Evolutionary conservation across 2,888 invertebrate species (phyloP).

Genomic region (Embidobia sp.): DNA sequence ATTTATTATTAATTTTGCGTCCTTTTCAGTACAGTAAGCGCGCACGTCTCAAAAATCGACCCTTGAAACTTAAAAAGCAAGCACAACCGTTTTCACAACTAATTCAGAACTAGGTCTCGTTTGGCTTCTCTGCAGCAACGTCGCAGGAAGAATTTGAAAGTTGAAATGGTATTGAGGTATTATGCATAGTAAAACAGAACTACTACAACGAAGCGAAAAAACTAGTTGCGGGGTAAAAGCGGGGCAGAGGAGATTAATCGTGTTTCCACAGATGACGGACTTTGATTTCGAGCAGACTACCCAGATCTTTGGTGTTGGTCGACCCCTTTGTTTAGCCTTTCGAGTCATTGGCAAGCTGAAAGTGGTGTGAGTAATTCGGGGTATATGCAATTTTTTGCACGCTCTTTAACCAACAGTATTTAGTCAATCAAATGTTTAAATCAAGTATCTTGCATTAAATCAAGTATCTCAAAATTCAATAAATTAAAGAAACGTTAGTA

Average conservation of each 20-base stretch:
- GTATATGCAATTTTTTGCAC: too few relatives aligned
- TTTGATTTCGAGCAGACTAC: not conserved
- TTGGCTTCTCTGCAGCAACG: too few relatives aligned
- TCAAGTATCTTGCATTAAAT: too few relatives aligned
- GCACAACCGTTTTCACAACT: too few relatives aligned
- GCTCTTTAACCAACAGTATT: too few relatives aligned
- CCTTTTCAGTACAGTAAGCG: slow-evolving; percentile 17
- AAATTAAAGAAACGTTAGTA: too few relatives aligned
- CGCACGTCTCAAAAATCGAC: slow-evolving; percentile 3
- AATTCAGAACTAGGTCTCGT: too few relatives aligned
- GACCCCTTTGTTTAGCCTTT: not conserved
- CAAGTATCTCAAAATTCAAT: too few relatives aligned
- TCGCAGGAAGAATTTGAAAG: not conserved
- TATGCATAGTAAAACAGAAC: too few relatives aligned
- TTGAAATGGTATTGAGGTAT: slow-evolving; percentile 13
- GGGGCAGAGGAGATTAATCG: slow-evolving; percentile 12
- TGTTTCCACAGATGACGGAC: slow-evolving; percentile 24
- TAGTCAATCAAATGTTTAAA: too few relatives aligned
- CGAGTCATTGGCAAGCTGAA: not conserved
- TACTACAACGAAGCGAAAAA: too few relatives aligned
- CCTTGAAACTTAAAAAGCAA: too few relatives aligned
- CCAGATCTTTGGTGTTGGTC: not conserved
- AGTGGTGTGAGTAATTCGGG: slow-evolving; percentile 1
- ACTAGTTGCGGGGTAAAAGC: not conserved
- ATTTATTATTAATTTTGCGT: slow-evolving; percentile 17